Evolutionary conservation across 2,113 vertebrate species (phyloP).

Genomic region (Accipiter cooperii): DNA sequence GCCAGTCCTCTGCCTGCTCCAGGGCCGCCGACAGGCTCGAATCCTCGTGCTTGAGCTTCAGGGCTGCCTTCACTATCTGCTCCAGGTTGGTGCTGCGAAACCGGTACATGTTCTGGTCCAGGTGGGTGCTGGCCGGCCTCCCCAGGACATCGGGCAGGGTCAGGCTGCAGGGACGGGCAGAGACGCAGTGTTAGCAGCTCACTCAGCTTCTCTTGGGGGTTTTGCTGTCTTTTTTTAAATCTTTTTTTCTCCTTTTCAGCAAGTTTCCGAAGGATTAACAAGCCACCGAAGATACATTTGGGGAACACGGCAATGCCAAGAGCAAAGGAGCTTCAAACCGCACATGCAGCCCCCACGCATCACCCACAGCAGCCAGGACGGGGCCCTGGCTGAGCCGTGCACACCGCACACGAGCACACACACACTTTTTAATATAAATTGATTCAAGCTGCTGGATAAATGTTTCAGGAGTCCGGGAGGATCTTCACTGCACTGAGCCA

Average conservation of each 20-base stretch:
- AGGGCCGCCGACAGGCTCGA: conserved; percentile 65
- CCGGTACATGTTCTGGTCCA: conserved; percentile 81
- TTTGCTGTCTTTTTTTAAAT: too few species aligned
- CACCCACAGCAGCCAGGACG: neutral
- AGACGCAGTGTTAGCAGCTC: accelerated
- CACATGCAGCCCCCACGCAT: neutral
- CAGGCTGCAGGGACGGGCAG: conserved; percentile 53
- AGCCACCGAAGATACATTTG: neutral
- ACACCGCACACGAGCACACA: neutral
- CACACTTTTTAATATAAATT: neutral
- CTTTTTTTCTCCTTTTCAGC: neutral
- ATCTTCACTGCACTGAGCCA: neutral
- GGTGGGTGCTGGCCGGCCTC: conserved; percentile 76
- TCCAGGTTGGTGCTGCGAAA: conserved; percentile 76
- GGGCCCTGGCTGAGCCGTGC: neutral
- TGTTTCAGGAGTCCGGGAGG: neutral
- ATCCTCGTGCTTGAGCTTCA: conserved; percentile 75
- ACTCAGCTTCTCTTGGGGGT: neutral
- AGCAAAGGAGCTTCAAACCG: neutral
- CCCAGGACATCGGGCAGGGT: conserved; percentile 69
- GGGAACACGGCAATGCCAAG: neutral
- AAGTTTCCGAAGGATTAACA: neutral
- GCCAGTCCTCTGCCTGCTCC: conserved; percentile 94
- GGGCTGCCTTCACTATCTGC: conserved; percentile 77
- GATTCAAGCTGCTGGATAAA: neutral